Percentiles rank a stretch among this genome's conserved stretches.
Evolutionary conservation across 2,888 invertebrate genomes (phyloP).

Genomic region (Luperina testacea): DNA sequence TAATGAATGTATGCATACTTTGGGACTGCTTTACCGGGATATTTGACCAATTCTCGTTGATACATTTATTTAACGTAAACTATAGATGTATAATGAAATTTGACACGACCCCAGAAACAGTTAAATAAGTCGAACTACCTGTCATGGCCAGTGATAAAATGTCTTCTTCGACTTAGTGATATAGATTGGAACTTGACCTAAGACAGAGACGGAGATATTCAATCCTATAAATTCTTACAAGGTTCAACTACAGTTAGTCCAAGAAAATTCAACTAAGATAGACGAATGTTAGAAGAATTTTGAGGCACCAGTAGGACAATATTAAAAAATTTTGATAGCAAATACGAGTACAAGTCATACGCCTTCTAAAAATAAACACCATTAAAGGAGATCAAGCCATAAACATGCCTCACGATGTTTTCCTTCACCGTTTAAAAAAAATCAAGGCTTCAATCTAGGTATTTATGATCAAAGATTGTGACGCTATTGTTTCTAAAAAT

Average conservation of each 20-base stretch:
- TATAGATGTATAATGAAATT: not conserved
- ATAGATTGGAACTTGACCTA: slow-evolving; percentile 4
- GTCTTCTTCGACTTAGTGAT: too few relatives aligned
- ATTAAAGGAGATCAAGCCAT: slow-evolving; percentile 19
- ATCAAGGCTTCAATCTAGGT: not conserved
- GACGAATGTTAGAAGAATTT: not conserved
- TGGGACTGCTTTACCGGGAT: not conserved
- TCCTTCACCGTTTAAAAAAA: not conserved
- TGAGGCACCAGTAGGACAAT: not conserved
- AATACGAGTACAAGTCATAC: not conserved
- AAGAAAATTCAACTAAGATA: not conserved
- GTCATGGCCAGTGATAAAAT: not conserved
- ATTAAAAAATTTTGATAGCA: not conserved
- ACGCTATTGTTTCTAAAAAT: slow-evolving; percentile 26
- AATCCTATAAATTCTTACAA: not conserved
- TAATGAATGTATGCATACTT: not conserved
- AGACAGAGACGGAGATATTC: not conserved
- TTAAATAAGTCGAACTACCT: not conserved
- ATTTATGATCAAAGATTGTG: slow-evolving; percentile 3
- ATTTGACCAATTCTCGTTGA: not conserved
- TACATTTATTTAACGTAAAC: not conserved
- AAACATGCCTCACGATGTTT: not conserved
- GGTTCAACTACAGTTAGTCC: too few relatives aligned
- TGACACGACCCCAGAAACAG: not conserved
- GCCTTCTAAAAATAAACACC: slow-evolving; percentile 1